Evolutionary conservation across 1,140 invertebrate species (phyloP).

Genomic region (Bilobella aurantiaca): DNA sequence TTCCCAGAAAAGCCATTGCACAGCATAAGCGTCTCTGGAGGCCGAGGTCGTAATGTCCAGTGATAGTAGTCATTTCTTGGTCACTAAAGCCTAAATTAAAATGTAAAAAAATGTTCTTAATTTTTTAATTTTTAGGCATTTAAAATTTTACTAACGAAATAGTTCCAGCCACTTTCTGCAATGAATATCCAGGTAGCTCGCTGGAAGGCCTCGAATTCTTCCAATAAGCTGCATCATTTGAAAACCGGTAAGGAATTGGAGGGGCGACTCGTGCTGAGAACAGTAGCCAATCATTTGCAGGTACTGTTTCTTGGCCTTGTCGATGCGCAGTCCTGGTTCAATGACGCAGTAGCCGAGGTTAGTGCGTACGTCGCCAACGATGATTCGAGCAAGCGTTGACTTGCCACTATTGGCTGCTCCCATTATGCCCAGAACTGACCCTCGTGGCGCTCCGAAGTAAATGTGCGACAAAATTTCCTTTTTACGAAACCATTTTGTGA

Average conservation of each 20-base stretch:
- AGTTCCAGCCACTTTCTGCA: not conserved
- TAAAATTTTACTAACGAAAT: not conserved
- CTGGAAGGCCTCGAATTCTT: not conserved
- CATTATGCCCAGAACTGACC: not conserved
- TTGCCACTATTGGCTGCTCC: not conserved
- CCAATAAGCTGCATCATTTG: constrained; percentile 6
- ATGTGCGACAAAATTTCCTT: not conserved
- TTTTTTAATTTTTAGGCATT: not conserved
- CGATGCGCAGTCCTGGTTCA: too few species aligned
- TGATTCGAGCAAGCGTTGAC: not conserved
- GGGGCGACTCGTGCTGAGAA: not conserved
- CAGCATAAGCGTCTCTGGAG: not conserved
- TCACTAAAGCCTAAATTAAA: not conserved
- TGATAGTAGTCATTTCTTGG: not conserved
- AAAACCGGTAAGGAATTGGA: not conserved
- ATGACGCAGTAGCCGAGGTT: too few species aligned
- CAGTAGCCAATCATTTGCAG: not conserved
- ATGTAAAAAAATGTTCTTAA: not conserved
- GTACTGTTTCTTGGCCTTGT: too few species aligned
- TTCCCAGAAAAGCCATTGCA: constrained; percentile 3
- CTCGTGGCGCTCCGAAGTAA: not conserved
- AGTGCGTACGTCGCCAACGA: not conserved
- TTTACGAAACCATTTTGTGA: not conserved
- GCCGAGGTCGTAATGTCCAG: not conserved
- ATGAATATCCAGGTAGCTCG: not conserved